phyloP scores from a whole-genome alignment of 2,797 vertebrate species.

The Anniella stebbinsi region DNA sequence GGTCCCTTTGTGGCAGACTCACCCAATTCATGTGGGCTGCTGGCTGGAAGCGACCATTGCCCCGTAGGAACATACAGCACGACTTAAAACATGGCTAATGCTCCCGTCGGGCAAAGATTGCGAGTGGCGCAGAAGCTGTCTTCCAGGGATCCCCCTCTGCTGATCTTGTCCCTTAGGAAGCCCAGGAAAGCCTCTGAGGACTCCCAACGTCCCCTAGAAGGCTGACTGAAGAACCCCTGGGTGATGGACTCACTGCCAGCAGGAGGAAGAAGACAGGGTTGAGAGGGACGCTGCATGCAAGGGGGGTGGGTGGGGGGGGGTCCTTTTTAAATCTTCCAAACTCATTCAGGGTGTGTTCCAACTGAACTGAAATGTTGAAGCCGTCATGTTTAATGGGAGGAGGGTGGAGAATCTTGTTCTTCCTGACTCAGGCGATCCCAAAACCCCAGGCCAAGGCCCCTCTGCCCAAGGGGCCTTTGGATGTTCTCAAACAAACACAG shows the following conservation, averaged over 20 bases:
- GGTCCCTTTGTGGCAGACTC: neutral
- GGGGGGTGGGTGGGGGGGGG: constrained; percentile 49
- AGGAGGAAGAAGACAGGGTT: constrained; percentile 45
- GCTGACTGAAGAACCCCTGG: neutral
- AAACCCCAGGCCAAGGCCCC: neutral
- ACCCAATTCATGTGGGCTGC: neutral
- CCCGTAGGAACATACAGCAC: neutral
- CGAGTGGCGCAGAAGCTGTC: neutral
- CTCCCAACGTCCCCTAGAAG: neutral
- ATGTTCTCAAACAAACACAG: neutral
- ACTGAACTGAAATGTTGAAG: constrained; percentile 68
- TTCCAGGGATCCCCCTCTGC: neutral
- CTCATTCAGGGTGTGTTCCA: constrained; percentile 58
- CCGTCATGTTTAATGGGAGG: constrained; percentile 67
- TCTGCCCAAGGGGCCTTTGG: neutral
- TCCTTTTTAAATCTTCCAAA: constrained; percentile 54
- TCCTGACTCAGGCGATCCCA: constrained; percentile 43
- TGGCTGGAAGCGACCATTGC: neutral
- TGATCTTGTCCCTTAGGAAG: neutral
- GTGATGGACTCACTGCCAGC: neutral
- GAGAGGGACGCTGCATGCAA: constrained; percentile 68
- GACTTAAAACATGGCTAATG: too few species aligned
- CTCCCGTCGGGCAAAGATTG: neutral
- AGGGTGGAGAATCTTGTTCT: constrained; percentile 62
- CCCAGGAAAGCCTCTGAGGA: neutral